Conservation (phyloP, 2,888 invertebrate species). For the Sclerodermus sp. region DNA sequence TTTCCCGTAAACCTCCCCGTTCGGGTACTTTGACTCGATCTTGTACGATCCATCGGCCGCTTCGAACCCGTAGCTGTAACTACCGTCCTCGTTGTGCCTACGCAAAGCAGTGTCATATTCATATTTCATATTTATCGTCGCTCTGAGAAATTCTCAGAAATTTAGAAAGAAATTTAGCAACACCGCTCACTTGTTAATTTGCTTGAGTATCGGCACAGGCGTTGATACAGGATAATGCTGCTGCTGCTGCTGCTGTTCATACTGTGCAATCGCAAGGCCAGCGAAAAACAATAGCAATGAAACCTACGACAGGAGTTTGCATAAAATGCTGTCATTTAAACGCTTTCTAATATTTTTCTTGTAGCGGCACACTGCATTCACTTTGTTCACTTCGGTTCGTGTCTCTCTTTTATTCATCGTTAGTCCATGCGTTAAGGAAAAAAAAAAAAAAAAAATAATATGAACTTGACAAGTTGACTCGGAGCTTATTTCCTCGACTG, state of each 20-base stretch:
- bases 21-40: conserved; percentile 83
- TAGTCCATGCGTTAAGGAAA: too few relatives aligned
- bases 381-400: too few relatives aligned
- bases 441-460: neutral
- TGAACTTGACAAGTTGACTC: neutral
- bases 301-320: conserved; percentile 36
- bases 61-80: conserved; percentile 87
- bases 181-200: conserved; percentile 69
- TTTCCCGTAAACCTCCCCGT: conserved; percentile 83
- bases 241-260: conserved; percentile 26
- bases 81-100: conserved; percentile 83
- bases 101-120: neutral
- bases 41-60: conserved; percentile 85
- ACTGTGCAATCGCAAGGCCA: conserved; percentile 41
- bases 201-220: conserved; percentile 80
- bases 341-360: neutral
- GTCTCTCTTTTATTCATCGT: too few relatives aligned
- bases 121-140: neutral
- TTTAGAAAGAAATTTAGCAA: too few relatives aligned
- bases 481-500: too few relatives aligned
- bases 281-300: conserved; percentile 32
- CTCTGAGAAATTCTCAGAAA: too few relatives aligned
- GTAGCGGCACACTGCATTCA: too few relatives aligned
- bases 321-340: conserved; percentile 13
- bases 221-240: conserved; percentile 58